Conservation (phyloP, 2,888 invertebrate genomes). For the Agriopis marginaria region DNA sequence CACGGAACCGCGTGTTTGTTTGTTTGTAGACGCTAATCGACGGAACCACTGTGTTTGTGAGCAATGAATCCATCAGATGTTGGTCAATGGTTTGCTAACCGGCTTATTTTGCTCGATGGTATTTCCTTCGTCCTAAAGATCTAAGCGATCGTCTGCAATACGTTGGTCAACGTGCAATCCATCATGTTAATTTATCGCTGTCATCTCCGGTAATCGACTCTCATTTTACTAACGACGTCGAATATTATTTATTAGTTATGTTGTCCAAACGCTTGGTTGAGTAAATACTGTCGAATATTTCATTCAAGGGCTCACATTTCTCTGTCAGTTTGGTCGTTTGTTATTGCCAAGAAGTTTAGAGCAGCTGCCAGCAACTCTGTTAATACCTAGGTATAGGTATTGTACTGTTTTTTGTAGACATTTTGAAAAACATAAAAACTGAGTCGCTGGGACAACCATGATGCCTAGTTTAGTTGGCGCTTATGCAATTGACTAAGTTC, state of each 20-base stretch:
- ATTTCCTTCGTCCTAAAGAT: slow-evolving; percentile 29
- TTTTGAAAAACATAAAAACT: slow-evolving; percentile 61
- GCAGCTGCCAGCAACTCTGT: slow-evolving; percentile 67
- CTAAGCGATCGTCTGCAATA: slow-evolving; percentile 16
- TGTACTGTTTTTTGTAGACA: slow-evolving; percentile 58
- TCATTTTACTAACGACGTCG: slow-evolving; percentile 20
- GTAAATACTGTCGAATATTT: slow-evolving; percentile 28
- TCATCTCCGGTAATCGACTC: slow-evolving; percentile 30
- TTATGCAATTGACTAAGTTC: slow-evolving; percentile 76
- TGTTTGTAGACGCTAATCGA: slow-evolving; percentile 32
- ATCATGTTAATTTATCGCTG: slow-evolving; percentile 31
- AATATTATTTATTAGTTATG: slow-evolving; percentile 24
- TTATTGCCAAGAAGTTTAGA: slow-evolving; percentile 72
- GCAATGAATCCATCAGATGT: slow-evolving; percentile 32
- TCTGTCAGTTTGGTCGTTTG: slow-evolving; percentile 38
- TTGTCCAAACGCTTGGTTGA: slow-evolving; percentile 12
- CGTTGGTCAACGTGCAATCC: slow-evolving; percentile 36
- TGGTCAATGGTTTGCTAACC: slow-evolving; percentile 26
- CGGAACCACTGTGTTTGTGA: slow-evolving; percentile 16
- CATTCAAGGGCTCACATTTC: slow-evolving; percentile 37
- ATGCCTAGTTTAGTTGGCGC: slow-evolving; percentile 59
- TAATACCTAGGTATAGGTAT: slow-evolving; percentile 36
- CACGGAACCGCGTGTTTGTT: slow-evolving; percentile 25
- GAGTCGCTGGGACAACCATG: slow-evolving; percentile 60
- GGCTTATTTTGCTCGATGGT: slow-evolving; percentile 29